phyloP scores from a whole-genome alignment of 2,113 vertebrate genomes.

The Jacana jacana region DNA sequence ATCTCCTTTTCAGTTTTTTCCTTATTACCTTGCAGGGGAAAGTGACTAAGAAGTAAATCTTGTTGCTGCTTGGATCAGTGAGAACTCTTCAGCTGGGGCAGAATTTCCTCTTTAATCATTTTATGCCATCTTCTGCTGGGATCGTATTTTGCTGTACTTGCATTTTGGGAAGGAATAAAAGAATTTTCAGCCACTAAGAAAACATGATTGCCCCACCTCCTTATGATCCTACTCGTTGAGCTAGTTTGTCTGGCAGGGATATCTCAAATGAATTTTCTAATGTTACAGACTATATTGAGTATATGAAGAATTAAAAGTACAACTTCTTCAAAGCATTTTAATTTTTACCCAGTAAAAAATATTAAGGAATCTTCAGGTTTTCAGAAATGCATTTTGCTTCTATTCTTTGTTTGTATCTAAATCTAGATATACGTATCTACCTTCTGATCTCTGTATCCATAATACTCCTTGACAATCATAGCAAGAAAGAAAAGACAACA shows the following conservation, averaged over 20 bases:
- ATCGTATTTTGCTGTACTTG: background rate
- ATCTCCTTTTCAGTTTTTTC: background rate
- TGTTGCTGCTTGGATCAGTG: background rate
- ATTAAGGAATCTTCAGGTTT: background rate
- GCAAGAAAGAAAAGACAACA: background rate
- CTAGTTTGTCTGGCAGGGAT: background rate
- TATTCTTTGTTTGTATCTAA: background rate
- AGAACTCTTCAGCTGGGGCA: background rate
- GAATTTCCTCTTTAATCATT: background rate
- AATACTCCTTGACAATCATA: background rate
- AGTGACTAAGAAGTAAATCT: background rate
- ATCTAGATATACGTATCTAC: background rate
- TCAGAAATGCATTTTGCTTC: background rate
- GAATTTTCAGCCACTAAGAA: background rate
- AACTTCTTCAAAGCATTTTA: background rate
- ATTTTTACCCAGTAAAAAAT: background rate
- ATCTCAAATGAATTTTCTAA: background rate
- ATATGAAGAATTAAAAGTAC: background rate
- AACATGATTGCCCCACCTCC: background rate
- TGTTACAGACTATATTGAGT: background rate
- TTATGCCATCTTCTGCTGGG: background rate
- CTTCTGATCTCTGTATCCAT: background rate
- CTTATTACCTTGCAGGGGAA: background rate
- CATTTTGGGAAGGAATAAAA: background rate
- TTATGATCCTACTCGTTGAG: background rate